Evolutionary conservation across 2,113 vertebrate genomes (phyloP).

Genomic region (Lophochroa leadbeateri): DNA sequence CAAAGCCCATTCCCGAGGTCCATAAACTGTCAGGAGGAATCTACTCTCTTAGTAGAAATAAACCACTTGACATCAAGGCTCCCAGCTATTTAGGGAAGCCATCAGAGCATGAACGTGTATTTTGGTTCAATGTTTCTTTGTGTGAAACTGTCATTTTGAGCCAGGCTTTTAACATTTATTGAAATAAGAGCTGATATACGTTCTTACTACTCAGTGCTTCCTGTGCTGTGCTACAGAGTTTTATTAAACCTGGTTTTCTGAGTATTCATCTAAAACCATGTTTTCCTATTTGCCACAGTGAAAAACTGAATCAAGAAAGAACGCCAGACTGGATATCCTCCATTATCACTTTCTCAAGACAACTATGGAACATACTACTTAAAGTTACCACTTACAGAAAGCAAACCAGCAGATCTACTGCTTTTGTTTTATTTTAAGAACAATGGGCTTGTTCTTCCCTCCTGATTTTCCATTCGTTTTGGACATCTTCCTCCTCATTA

Average conservation of each 20-base stretch:
- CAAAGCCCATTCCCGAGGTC: neutral
- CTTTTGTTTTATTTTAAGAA: neutral
- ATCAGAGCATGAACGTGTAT: neutral
- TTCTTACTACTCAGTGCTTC: neutral
- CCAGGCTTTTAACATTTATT: neutral
- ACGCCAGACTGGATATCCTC: neutral
- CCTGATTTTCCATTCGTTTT: neutral
- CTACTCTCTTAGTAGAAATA: neutral
- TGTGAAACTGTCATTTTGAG: neutral
- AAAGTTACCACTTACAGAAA: neutral
- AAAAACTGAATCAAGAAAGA: neutral
- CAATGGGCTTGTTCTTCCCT: neutral
- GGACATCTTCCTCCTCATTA: neutral
- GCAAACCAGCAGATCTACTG: neutral
- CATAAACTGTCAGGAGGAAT: neutral
- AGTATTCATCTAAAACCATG: neutral
- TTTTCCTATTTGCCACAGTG: neutral
- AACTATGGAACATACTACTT: neutral
- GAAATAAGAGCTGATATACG: neutral
- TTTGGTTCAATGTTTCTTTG: neutral
- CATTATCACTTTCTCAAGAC: neutral
- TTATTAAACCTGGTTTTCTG: neutral
- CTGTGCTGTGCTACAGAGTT: neutral
- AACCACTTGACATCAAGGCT: neutral
- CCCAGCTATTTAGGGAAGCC: neutral